Evolutionary conservation across 1,140 invertebrate species (phyloP).

Genomic region (Drosophila teissieri): DNA sequence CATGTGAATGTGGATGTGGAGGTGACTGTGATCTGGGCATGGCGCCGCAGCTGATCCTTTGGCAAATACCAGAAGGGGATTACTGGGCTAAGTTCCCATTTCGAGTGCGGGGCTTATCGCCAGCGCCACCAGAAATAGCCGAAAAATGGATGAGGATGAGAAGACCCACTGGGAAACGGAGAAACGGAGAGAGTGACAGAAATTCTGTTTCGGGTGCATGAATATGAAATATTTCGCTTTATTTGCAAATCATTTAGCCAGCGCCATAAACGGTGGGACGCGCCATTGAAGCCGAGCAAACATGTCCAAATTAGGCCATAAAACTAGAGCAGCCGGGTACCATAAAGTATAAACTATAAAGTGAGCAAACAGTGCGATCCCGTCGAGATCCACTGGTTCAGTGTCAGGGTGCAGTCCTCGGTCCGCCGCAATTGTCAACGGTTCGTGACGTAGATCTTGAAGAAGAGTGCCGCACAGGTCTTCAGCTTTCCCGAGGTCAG

Average conservation of each 20-base stretch:
- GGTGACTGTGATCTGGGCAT: slow-evolving; percentile 14
- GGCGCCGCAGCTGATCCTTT: slow-evolving; percentile 37
- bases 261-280: slow-evolving; percentile 44
- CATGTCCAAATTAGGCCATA: slow-evolving; percentile 40
- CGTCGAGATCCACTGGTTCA: slow-evolving; percentile 2
- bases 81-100: slow-evolving; percentile 47
- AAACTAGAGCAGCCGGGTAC: slow-evolving; percentile 29
- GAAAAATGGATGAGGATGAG: background rate
- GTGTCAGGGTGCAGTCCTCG: background rate
- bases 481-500: slow-evolving; percentile 24
- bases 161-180: too few relatives aligned
- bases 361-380: slow-evolving; percentile 26
- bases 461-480: slow-evolving; percentile 28
- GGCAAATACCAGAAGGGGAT: slow-evolving; percentile 44
- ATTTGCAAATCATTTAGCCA: slow-evolving; percentile 75
- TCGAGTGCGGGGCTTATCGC: slow-evolving; percentile 30
- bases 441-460: slow-evolving; percentile 22
- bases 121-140: slow-evolving; percentile 29
- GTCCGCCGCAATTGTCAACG: background rate
- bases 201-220: slow-evolving; percentile 34
- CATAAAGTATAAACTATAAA: slow-evolving; percentile 33
- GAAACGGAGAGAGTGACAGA: slow-evolving; percentile 8
- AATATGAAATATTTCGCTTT: slow-evolving; percentile 52
- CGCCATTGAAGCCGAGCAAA: slow-evolving; percentile 55
- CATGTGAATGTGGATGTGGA: background rate